Percentiles rank a stretch among this genome's conserved stretches.
These are phyloP conservation scores for Erebia ligea DNA, from an alignment of 2,888 invertebrate species.

Conservation along the genomic window DNA sequence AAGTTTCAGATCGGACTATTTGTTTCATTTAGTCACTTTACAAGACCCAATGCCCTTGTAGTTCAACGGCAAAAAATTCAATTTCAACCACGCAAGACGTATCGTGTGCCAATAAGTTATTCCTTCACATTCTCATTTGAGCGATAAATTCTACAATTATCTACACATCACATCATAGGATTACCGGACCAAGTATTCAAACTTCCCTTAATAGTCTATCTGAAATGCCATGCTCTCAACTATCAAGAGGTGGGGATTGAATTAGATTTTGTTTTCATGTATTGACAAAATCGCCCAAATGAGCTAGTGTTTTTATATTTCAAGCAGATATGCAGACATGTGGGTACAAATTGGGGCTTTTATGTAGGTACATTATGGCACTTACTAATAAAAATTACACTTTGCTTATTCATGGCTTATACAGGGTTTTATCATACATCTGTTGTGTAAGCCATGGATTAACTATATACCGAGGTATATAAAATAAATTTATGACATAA, in stretches of 20 bases:
- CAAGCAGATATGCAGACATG: conserved; percentile 24
- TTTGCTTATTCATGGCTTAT: too few species aligned
- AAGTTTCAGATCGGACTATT: too few species aligned
- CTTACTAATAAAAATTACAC: too few species aligned
- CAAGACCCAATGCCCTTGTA: background rate
- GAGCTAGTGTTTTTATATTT: conserved; percentile 13
- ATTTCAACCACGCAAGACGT: background rate
- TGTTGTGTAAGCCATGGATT: too few species aligned
- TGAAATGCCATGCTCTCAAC: background rate
- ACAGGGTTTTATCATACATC: too few species aligned
- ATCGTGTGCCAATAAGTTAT: conserved; percentile 29
- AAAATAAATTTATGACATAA: too few species aligned
- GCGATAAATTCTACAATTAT: conserved; percentile 1
- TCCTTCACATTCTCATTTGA: conserved; percentile 26
- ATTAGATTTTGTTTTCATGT: background rate
- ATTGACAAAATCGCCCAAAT: conserved; percentile 16
- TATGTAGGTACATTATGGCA: conserved; percentile 7
- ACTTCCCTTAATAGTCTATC: too few species aligned
- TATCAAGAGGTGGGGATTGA: background rate
- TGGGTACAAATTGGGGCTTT: conserved; percentile 26
- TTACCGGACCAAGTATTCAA: too few species aligned
- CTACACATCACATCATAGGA: too few species aligned
- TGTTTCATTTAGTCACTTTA: too few species aligned
- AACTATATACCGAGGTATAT: too few species aligned
- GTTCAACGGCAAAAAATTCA: background rate